phyloP scores from a whole-genome alignment of 2,113 vertebrate species.

The Pseudopipra pipra region DNA sequence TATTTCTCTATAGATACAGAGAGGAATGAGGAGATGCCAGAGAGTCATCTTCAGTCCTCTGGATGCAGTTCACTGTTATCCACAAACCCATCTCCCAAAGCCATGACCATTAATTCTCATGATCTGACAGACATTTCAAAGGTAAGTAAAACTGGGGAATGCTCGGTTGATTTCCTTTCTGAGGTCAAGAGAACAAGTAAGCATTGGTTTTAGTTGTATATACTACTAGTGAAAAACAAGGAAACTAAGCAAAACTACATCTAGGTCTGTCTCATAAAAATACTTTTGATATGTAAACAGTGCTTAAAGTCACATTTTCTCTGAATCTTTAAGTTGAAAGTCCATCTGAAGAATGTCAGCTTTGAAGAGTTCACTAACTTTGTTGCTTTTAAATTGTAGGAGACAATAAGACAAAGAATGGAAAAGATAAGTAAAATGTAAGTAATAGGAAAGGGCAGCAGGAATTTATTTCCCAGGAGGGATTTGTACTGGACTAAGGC shows the following conservation, averaged over 20 bases:
- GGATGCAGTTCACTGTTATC: conserved; percentile 58
- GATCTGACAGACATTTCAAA: conserved; percentile 72
- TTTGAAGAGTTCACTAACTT: conserved; percentile 69
- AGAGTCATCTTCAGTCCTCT: conserved; percentile 41
- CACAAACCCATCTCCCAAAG: conserved; percentile 55
- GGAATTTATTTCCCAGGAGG: conserved; percentile 66
- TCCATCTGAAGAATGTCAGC: conserved; percentile 50
- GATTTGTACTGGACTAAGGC: conserved; percentile 41
- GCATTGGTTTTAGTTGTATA: conserved; percentile 33
- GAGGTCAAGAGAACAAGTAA: conserved; percentile 50
- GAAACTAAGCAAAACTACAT: conserved; percentile 12
- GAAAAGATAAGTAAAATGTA: conserved; percentile 90
- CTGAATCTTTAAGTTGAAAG: conserved; percentile 27
- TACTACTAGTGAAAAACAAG: conserved; percentile 25
- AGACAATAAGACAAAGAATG: conserved; percentile 80
- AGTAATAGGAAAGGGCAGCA: conserved; percentile 73
- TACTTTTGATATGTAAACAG: conserved; percentile 31
- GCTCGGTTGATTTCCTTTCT: conserved; percentile 46
- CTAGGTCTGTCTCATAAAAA: conserved; percentile 20
- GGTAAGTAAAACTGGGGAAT: conserved; percentile 70
- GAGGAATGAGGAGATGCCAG: conserved; percentile 49
- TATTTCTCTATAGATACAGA: conserved; percentile 68
- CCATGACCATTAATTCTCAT: conserved; percentile 50
- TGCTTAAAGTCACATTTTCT: conserved; percentile 13
- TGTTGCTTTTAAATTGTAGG: conserved; percentile 79